phyloP scores from a whole-genome alignment of 2,797 vertebrate species.

The Masticophis lateralis region DNA sequence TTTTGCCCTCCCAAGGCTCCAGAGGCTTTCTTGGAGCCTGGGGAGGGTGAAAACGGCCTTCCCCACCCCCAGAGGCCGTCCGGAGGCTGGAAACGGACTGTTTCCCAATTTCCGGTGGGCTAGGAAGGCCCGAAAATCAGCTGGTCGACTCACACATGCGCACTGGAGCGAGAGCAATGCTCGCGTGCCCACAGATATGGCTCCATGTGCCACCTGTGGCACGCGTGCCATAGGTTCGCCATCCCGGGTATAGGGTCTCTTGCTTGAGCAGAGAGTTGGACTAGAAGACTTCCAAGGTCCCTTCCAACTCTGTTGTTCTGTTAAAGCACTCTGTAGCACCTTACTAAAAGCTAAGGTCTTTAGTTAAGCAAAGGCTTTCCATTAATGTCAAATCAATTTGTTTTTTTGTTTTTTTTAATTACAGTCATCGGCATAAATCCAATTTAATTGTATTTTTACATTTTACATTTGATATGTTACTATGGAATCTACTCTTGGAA shows the following conservation, averaged over 20 bases:
- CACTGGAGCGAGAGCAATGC: too few relatives aligned
- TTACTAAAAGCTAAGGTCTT: background rate
- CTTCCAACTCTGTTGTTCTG: background rate
- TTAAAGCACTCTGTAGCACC: background rate
- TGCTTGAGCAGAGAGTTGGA: background rate
- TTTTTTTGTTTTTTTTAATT: background rate
- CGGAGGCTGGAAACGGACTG: too few relatives aligned
- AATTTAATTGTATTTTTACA: conserved; percentile 9
- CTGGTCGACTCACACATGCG: too few relatives aligned
- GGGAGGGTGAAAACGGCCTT: too few relatives aligned
- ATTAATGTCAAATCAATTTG: background rate
- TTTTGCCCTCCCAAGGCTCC: too few relatives aligned
- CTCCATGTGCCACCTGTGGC: too few relatives aligned
- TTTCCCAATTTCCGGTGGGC: too few relatives aligned
- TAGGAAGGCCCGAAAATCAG: too few relatives aligned
- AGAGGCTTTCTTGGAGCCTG: too few relatives aligned
- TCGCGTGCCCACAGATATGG: too few relatives aligned
- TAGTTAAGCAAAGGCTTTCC: background rate
- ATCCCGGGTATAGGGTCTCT: background rate
- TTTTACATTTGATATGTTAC: background rate
- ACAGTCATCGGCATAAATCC: background rate
- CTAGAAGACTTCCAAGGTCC: background rate
- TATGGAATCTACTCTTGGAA: background rate
- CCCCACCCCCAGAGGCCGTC: too few relatives aligned
- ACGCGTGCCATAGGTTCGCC: too few relatives aligned